Base-by-base conservation (phyloP, 2,888 invertebrate genomes). In the Phengaris alcon region DNA sequence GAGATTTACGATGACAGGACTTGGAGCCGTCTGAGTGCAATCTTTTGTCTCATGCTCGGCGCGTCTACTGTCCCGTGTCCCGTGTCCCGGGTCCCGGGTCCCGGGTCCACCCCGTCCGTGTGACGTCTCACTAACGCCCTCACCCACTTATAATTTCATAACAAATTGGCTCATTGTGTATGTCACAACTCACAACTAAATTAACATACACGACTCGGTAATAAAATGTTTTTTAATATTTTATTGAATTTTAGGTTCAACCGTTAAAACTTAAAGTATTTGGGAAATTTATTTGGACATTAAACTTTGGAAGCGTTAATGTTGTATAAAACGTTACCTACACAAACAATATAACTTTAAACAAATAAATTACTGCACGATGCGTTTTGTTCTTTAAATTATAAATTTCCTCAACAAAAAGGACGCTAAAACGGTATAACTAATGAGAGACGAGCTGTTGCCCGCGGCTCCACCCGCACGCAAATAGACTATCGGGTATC, bases 251-350 rank as follows among this genome's bases (percentile, higher is more conserved):
- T 64, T 64, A 64, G 64, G 6, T 64, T 64, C 44, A 12, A 35
- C 64, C 64, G 64, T 64, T 64, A 64, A 64, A 64, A 64, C 35
- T 64, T 64, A 64, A 64, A 44, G 64, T 64, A 64, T 35, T 10
- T 13, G 35, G 52, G 5, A 64, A 64, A 64, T 64, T 35, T 64
- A 64, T 64, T 59, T 10, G 44, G 22, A 64, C 64, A 64, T 64
- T 13, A 64, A 64, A 64, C 6, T 35, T 64, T 64, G 64, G 35
- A 44, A 64, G 44, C 64, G 64, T 35, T 64, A 64, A 64, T 64
- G 35, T 64, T 44, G 35, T 44, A 35, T 64, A 35, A 64, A 64
- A 64, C 35, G 64, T 64, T 35, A 35, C 64, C 35, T 1, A 35
- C 22, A 64, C 35, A 13, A 64, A 64, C 64, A 35, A 35, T 12